Evolutionary conservation across 2,113 vertebrate genomes (phyloP).

Genomic region (Cyrtonyx montezumae): DNA sequence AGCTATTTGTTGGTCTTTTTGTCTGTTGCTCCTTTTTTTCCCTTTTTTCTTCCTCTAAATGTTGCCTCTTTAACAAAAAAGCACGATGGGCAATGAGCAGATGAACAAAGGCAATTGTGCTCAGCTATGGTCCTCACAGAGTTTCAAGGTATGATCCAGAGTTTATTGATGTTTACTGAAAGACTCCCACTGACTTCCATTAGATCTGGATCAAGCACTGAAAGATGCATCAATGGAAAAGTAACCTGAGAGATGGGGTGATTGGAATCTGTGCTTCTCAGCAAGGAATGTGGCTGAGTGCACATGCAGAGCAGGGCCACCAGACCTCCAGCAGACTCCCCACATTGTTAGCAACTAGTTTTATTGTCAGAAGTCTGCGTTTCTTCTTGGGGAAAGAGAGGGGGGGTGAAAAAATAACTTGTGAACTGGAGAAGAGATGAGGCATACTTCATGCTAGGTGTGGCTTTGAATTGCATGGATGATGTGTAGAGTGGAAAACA

Average conservation of each 20-base stretch:
- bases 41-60: neutral
- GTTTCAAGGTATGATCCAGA: slow-evolving; percentile 27
- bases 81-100: slow-evolving; percentile 38
- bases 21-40: neutral
- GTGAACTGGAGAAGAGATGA: neutral
- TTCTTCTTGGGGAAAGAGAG: neutral
- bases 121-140: slow-evolving; percentile 5
- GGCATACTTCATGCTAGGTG: neutral
- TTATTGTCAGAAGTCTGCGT: neutral
- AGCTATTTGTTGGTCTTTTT: neutral
- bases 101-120: slow-evolving; percentile 24
- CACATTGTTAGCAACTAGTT: neutral
- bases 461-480: neutral
- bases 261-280: slow-evolving; percentile 60
- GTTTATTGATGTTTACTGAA: slow-evolving; percentile 33
- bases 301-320: slow-evolving; percentile 31
- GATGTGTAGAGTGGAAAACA: neutral
- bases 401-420: neutral
- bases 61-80: slow-evolving; percentile 38
- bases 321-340: slow-evolving; percentile 49
- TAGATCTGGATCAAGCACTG: slow-evolving; percentile 24
- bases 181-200: neutral
- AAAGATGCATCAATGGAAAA: slow-evolving; percentile 39
- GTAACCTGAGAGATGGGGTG: slow-evolving; percentile 69
- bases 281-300: slow-evolving; percentile 41